Evolutionary conservation across 1,140 invertebrate genomes (phyloP), one percentile per base, ranked within the genome.

Genomic region (Drosophila baimaii): DNA sequence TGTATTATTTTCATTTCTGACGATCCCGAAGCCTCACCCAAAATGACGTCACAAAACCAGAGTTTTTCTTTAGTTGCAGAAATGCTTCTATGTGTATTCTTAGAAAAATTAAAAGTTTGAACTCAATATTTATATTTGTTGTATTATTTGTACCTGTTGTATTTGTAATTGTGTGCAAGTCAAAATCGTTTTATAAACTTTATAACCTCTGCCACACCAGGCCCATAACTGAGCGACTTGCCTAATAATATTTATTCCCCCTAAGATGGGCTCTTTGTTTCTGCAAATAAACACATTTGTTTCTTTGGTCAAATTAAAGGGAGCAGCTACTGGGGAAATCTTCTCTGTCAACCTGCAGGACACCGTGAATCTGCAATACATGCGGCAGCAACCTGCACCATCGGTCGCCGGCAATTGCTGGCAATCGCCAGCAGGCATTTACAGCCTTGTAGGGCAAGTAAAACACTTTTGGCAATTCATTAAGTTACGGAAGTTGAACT

Each of bases 401-500:
- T 46, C 27, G 17, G 17, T 1, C 17, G 54, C 27, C 23, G 31
- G 58, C 37, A 44, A 61, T 15, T n/a, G 43, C 13, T 49, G 33
- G 43, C 41, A 66, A 80, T 85, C 52, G 81, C 81, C 82, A 86
- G 43, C 69, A 82, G 81, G 74, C 81, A 85, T 86, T 85, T 58
- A 71, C 64, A n/a, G 72, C 64, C 79, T 84, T 68, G 56, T 58
- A 51, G 62, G 74, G 83, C 66, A 81, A 90, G 86, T 79, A 81
- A 90, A 91, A 85, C 83, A 90, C 89, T 90, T 91, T 91, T 76
- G 85, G 83, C 90, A 91, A 92, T 92, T 92, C 91, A 92, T 92
- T 92, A 90, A 91, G 84, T 86, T 89, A 90, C 91, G 91, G 91
- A 92, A 92, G 91, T 92, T 92, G 88, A 91, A 92, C 91, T 92